A percentile compares a stretch with the other conserved stretches of the same genome.
phyloP scores from a whole-genome alignment of 2,888 invertebrate genomes.

The Drosophila suboccidentalis region DNA sequence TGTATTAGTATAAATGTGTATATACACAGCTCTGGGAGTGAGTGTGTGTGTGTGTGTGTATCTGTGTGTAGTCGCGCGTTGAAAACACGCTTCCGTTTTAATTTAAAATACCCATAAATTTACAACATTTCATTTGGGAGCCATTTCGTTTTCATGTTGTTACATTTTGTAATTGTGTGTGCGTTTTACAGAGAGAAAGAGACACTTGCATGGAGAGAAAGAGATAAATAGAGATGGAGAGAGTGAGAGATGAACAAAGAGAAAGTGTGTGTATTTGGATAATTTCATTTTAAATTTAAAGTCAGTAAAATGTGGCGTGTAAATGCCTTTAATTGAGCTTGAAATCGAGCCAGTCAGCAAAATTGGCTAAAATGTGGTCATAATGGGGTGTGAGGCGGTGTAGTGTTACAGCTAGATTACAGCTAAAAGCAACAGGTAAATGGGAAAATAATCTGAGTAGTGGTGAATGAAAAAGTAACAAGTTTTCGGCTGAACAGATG shows the following conservation, averaged over 20 bases:
- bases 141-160: conserved; percentile 79
- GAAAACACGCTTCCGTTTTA: conserved; percentile 85
- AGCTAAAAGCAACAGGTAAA: conserved; percentile 35
- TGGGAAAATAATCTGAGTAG: neutral
- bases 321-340: conserved; percentile 76
- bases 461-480: neutral
- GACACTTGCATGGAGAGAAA: conserved; percentile 9
- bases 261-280: conserved; percentile 34
- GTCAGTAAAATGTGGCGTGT: conserved; percentile 68
- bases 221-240: conserved; percentile 9
- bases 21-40: conserved; percentile 9
- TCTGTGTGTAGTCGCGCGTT: conserved; percentile 68
- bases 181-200: conserved; percentile 30
- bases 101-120: conserved; percentile 86
- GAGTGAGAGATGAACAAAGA: conserved; percentile 18
- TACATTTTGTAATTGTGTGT: conserved; percentile 78
- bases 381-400: neutral
- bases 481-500: neutral
- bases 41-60: conserved; percentile 27
- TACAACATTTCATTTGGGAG: conserved; percentile 84
- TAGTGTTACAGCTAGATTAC: conserved; percentile 2
- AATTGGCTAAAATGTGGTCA: conserved; percentile 37
- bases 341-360: conserved; percentile 63
- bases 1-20: conserved; percentile 38
- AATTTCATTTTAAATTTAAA: conserved; percentile 71